These are phyloP conservation scores for Chrysina gloriosa DNA, from an alignment of 2,888 invertebrate species.

Conservation along the genomic window DNA sequence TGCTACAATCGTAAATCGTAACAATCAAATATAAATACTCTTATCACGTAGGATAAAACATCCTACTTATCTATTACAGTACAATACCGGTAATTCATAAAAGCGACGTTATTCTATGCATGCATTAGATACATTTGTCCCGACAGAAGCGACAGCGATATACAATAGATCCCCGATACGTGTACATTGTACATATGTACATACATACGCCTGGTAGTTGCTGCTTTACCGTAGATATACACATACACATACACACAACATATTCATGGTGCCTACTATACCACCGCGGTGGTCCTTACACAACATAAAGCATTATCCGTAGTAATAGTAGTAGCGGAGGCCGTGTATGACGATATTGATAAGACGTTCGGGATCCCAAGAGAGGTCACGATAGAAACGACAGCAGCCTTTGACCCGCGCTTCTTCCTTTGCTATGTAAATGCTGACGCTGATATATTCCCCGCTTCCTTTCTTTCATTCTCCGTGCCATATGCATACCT, in stretches of 20 bases:
- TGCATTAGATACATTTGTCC: constrained; percentile 21
- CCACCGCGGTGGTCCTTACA: constrained; percentile 31
- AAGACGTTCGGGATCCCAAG: constrained; percentile 34
- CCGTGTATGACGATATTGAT: constrained; percentile 34
- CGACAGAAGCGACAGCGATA: background rate
- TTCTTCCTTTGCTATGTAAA: constrained; percentile 45
- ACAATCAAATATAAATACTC: too few relatives aligned
- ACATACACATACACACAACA: background rate
- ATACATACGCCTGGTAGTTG: background rate
- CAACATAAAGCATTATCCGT: constrained; percentile 28
- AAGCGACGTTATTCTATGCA: background rate
- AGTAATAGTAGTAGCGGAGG: constrained; percentile 11
- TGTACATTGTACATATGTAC: too few relatives aligned
- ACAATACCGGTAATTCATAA: background rate
- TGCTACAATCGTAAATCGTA: too few relatives aligned
- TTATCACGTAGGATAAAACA: background rate
- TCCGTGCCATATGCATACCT: background rate
- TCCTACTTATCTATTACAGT: constrained; percentile 6
- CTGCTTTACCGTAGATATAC: background rate
- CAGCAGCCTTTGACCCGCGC: constrained; percentile 39
- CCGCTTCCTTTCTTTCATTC: constrained; percentile 37
- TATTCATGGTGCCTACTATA: constrained; percentile 9
- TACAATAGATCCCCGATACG: constrained; percentile 16
- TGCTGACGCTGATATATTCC: constrained; percentile 44
- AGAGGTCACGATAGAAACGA: constrained; percentile 38